Base-by-base conservation (phyloP, 2,888 invertebrate species). In the Xiphydria camelus region DNA sequence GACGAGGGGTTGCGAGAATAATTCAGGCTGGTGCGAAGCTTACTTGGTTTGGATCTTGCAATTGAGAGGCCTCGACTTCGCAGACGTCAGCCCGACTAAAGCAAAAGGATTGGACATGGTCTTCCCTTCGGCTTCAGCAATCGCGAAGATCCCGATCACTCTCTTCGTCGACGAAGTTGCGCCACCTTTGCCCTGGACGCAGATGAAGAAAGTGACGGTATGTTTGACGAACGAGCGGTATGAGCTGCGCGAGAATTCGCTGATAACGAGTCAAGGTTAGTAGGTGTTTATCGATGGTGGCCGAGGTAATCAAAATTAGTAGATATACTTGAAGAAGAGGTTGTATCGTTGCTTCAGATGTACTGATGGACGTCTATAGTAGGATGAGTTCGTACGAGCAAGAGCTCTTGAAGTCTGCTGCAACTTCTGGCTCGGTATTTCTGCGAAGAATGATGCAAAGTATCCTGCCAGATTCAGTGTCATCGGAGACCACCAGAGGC, bases 311-410 rank as follows among this genome's bases (percentile, higher is more conserved):
- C n/a, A n/a, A n/a, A n/a, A n/a, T n/a, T n/a, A n/a, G n/a, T n/a
- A n/a, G n/a, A n/a, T n/a, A n/a, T n/a, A n/a, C n/a, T n/a, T n/a
- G n/a, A n/a, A n/a, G n/a, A n/a, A n/a, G n/a, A n/a, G n/a, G n/a
- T n/a, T n/a, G n/a, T n/a, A n/a, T n/a, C n/a, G n/a, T 17, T n/a
- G 14, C 41, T 42, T 19, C 40, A 63, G 71, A 61, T 37, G 57
- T 70, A 3, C 49, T 67, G 15, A 49, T 65, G 53, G 61, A 66
- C 41, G 57, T 67, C 15, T 71, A 63, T 49, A 61, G 61, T 37
- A 55, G 55, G n/a, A 74, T 83, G 33, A 80, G 80, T 4, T 78
- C 81, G 1, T 82, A 82, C 61, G 82, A 84, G 62, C 83, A 85
- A 57, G 66, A 81, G 41, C 70, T 85, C 33, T 67, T 85, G 9